These are phyloP conservation scores for Nothocercus julius DNA, from an alignment of 2,113 vertebrate species.

Conservation along the genomic window DNA sequence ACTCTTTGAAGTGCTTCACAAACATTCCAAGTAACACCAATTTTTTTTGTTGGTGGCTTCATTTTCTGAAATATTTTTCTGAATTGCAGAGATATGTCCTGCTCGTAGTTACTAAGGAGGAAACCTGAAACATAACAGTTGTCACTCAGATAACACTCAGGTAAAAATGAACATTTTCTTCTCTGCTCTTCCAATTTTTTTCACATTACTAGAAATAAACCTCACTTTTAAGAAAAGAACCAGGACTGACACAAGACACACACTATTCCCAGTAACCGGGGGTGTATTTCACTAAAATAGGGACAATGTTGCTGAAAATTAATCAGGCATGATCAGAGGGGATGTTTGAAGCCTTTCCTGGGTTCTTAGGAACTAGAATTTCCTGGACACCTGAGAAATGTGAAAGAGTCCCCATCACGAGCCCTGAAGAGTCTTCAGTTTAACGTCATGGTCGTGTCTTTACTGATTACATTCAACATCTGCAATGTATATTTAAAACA, in stretches of 20 bases:
- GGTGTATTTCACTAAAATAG: rapidly evolving
- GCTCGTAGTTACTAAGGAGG: too few relatives aligned
- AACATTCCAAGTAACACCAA: background rate
- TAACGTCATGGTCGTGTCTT: background rate
- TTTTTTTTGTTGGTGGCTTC: background rate
- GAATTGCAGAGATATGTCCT: background rate
- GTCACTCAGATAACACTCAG: background rate
- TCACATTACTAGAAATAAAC: background rate
- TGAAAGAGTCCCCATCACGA: background rate
- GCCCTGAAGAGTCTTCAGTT: background rate
- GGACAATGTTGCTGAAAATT: background rate
- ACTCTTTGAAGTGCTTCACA: background rate
- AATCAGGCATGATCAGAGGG: background rate
- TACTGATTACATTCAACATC: conserved; percentile 10
- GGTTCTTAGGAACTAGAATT: background rate
- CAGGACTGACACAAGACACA: background rate
- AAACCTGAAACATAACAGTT: background rate
- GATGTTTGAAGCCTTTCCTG: background rate
- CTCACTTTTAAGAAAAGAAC: background rate
- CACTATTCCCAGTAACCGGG: background rate
- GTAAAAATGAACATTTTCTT: background rate
- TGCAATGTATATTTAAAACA: conserved; percentile 43
- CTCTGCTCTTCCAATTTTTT: background rate
- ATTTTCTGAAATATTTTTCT: background rate
- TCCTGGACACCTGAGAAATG: background rate